Base-by-base conservation (phyloP, 2,888 invertebrate genomes). In the Cheilosia vernalis region DNA sequence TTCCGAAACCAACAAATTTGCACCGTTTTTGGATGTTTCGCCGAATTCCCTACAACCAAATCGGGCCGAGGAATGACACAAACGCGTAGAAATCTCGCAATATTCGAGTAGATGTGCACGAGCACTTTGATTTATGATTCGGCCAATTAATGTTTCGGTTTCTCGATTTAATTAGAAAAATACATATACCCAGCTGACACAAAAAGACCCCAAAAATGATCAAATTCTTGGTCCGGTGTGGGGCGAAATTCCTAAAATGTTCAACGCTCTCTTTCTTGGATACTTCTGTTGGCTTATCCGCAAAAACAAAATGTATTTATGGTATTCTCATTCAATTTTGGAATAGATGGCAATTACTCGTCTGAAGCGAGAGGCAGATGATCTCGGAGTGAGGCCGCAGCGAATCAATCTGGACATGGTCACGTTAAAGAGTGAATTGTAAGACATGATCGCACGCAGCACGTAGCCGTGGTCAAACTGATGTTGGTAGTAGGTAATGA, bases 381-480 rank as follows among this genome's bases (percentile, higher is more conserved):
- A 84, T 30, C 60, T 53, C 10, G 56, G 58, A 21, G 33, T 51
- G 7, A 56, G 58, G 55, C 70, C 70, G 63, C 49, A 58, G 21
- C 80, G 47, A 85, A 85, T 85, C 81, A 81, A 85, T 81, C 37
- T 76, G 60, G 76, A 81, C 81, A 85, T 76, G 85, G 81, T 85
- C 81, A 85, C 85, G 85, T 66, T 61, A 81, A 85, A 85, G 55
- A 72, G 56, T 64, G 63, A 79, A 72, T 78, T 70, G 78, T 66
- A 56, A 76, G 69, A 80, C 69, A 84, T 76, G 80, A 81, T 44
- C 61, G 66, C 55, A 76, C 85, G 70, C 76, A 81, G 69, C 76
- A 76, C 74, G 72, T 72, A 64, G 17, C 51, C 15, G 37, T 67
- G 58, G 61, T 79, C 79, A 83, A 67, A 42, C 60, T 53, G 60